Evolutionary conservation across 2,797 vertebrate genomes (phyloP).

Genomic region (Mionectes olivaceus): DNA sequence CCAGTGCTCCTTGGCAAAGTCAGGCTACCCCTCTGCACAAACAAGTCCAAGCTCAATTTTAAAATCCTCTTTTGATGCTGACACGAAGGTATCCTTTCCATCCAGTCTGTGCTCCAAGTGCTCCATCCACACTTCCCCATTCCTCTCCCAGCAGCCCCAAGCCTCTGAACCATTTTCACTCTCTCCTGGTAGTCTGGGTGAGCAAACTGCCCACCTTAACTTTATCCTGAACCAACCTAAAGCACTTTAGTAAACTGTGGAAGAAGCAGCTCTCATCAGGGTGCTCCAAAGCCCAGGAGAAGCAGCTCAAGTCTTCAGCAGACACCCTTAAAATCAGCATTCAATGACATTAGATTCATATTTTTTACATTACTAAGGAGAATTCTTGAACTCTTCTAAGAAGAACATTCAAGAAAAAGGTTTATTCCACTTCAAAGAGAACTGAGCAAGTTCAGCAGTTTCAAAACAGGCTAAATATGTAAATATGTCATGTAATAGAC

Average conservation of each 20-base stretch:
- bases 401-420: not conserved
- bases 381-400: not conserved
- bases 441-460: not conserved
- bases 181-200: not conserved
- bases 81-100: not conserved
- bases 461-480: not conserved
- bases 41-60: not conserved
- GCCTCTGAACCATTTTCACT: not conserved
- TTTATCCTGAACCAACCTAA: not conserved
- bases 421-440: not conserved
- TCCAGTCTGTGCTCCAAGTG: accelerated
- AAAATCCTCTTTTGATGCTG: not conserved
- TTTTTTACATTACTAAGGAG: not conserved
- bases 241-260: not conserved
- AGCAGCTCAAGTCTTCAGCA: not conserved
- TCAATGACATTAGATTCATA: not conserved
- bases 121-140: not conserved
- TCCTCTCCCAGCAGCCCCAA: not conserved
- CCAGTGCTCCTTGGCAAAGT: not conserved
- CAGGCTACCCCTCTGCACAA: not conserved
- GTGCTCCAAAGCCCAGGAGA: not conserved
- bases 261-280: not conserved
- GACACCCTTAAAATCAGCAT: not conserved
- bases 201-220: not conserved
- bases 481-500: not conserved